These are phyloP conservation scores for Phalloptychus januarius DNA, from an alignment of 2,797 vertebrate species.

Conservation along the genomic window DNA sequence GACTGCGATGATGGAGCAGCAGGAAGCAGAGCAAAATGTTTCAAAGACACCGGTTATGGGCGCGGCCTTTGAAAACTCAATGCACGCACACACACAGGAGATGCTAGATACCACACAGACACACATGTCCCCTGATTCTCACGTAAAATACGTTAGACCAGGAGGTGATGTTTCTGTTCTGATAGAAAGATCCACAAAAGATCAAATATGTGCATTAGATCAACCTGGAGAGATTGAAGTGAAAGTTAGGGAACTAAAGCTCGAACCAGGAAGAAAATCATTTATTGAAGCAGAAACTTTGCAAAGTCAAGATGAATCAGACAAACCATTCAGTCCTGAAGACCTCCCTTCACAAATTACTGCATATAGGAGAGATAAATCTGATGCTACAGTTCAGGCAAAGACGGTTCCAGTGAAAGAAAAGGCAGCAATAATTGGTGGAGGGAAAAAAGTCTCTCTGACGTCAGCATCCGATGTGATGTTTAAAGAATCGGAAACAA, in stretches of 20 bases:
- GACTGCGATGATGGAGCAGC: not conserved
- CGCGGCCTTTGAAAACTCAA: constrained; percentile 1
- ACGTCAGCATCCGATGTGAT: not conserved
- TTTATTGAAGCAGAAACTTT: not conserved
- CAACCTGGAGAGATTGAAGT: constrained; percentile 1
- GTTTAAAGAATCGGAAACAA: not conserved
- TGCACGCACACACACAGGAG: constrained; percentile 4
- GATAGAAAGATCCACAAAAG: not conserved
- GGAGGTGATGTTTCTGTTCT: not conserved
- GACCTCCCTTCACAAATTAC: not conserved
- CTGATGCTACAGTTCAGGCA: constrained; percentile 4
- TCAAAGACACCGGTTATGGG: constrained; percentile 12
- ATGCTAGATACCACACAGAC: constrained; percentile 11
- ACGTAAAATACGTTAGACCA: not conserved
- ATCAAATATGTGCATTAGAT: not conserved
- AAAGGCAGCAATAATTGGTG: not conserved
- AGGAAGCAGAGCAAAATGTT: constrained; percentile 23
- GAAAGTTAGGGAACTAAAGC: not conserved
- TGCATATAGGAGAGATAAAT: not conserved
- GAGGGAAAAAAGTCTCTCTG: constrained; percentile 7
- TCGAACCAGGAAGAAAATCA: not conserved
- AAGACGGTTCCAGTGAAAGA: not conserved
- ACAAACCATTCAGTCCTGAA: not conserved
- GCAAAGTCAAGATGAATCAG: not conserved
- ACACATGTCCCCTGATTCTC: not conserved